Evolutionary conservation across 1,140 invertebrate species (phyloP), one percentile per base, ranked within the genome.

Genomic region (Arctopsyche grandis): DNA sequence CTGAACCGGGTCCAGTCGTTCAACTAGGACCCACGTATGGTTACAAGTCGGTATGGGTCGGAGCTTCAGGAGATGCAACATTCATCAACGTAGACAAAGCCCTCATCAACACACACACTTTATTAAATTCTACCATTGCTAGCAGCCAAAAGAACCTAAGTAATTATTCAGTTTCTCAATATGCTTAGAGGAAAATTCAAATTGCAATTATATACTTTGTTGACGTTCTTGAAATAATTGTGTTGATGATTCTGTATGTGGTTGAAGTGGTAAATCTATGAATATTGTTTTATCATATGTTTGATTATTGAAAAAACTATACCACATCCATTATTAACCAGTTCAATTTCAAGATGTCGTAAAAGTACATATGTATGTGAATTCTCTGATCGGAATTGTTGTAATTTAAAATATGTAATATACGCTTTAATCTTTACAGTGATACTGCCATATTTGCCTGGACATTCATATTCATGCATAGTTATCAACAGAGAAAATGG

Each of bases 21-120:
- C 92, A 95, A 58, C 89, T 96, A 60, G 95, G 95, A 0, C 91
- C 93, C 0, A 90, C 91, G 60, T 91, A 92, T 89, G 94, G 92
- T 5, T 92, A 96, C 82, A 92, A 95, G 84, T 97, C 97, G 0
- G 97, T 95, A 1, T 98, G 96, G 96, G 91, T 99, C 29, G 94
- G 94, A 0, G 97, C 97, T 19, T 96, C 96, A 38, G 97, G 95
- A 0, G 97, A 99, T 89, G 95, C 98, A 86, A 99, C 98, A 1
- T 98, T 96, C 83, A 89, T 99, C 16, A 97, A 97, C 86, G 92
- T 98, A 56, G 97, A 99, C 84, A 97, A 98, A 86, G 93, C 93
- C 44, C 88, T 98, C 9, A 97, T 99, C 66, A 98, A 97, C 86
- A 93, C 94, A 0, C 92, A 96, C 75, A 96, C 93, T 83, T 90